Conservation (phyloP, 35 echinoderm and acorn worm genomes). For the Lytechinus variegatus region DNA sequence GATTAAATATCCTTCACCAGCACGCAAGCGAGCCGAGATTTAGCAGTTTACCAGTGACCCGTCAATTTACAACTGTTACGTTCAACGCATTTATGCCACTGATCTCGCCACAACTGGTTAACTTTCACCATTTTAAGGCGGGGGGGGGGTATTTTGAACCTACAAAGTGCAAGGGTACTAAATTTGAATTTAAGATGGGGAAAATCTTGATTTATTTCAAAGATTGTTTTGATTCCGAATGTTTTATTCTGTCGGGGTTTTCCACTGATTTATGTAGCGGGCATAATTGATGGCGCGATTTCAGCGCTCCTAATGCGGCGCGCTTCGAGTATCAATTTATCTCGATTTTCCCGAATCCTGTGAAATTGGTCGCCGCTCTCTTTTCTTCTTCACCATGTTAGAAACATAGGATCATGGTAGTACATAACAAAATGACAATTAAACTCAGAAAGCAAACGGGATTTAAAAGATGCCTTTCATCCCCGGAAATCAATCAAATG, state of each 20-base stretch:
- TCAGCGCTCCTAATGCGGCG: constrained; percentile 32
- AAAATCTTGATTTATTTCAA: constrained; percentile 48
- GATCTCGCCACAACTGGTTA: constrained; percentile 25
- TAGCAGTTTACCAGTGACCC: not conserved
- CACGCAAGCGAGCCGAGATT: constrained; percentile 23
- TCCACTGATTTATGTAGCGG: constrained; percentile 34
- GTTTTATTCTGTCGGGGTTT: not conserved
- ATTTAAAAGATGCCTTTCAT: not conserved
- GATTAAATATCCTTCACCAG: constrained; percentile 17
- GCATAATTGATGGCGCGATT: constrained; percentile 47
- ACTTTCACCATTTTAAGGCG: not conserved
- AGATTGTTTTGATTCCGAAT: constrained; percentile 45
- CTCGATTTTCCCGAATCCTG: constrained; percentile 46
- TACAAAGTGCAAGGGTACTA: constrained; percentile 29
- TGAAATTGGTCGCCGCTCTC: constrained; percentile 27
- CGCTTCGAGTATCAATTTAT: constrained; percentile 30
- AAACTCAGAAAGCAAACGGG: not conserved
- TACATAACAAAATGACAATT: constrained; percentile 32
- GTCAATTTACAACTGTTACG: not conserved
- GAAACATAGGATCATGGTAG: not conserved
- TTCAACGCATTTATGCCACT: not conserved
- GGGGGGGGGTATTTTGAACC: constrained; percentile 21
- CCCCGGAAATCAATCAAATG: constrained; percentile 38
- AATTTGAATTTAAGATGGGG: constrained; percentile 34
- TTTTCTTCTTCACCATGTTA: not conserved